Evolutionary conservation across 2,888 invertebrate genomes (phyloP).

Genomic region (Steinernema hermaphroditum): DNA sequence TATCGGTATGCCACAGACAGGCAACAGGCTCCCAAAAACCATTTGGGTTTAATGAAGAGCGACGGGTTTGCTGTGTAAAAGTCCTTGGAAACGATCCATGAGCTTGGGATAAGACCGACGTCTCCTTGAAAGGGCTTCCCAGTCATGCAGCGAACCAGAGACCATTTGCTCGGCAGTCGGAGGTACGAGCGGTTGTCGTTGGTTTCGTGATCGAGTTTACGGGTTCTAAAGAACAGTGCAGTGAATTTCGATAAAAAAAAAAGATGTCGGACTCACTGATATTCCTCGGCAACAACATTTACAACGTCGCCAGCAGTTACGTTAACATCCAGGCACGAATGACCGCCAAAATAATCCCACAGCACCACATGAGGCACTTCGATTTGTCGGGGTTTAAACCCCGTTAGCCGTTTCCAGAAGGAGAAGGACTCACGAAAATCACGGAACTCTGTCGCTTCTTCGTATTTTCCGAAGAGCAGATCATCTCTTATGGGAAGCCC

Average conservation of each 20-base stretch:
- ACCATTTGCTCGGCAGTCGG: conserved; percentile 44
- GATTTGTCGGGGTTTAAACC: not conserved
- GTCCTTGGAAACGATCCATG: conserved; percentile 44
- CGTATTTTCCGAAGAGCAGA: conserved; percentile 2
- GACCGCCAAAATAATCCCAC: conserved; percentile 49
- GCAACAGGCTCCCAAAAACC: conserved; percentile 48
- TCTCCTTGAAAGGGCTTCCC: conserved; percentile 38
- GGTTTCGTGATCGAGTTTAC: conserved; percentile 25
- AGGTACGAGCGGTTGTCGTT: conserved; percentile 7
- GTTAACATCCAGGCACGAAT: conserved; percentile 44
- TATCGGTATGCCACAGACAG: conserved; percentile 41
- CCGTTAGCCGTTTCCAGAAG: not conserved
- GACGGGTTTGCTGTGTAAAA: conserved; percentile 43
- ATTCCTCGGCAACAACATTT: conserved; percentile 47
- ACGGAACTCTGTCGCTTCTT: conserved; percentile 5
- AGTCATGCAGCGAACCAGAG: conserved; percentile 40
- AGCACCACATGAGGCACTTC: conserved; percentile 44
- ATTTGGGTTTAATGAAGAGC: conserved; percentile 43
- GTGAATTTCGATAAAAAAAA: too few relatives aligned
- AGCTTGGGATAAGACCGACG: conserved; percentile 44
- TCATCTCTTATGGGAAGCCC: conserved; percentile 30
- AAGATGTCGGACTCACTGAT: conserved; percentile 41
- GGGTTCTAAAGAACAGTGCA: conserved; percentile 32
- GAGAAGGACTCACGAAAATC: not conserved
- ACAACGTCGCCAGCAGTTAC: conserved; percentile 43